Evolutionary conservation across 2,797 vertebrate genomes (phyloP), one percentile per base, ranked within the genome.

Genomic region (Apodemus agrarius): DNA sequence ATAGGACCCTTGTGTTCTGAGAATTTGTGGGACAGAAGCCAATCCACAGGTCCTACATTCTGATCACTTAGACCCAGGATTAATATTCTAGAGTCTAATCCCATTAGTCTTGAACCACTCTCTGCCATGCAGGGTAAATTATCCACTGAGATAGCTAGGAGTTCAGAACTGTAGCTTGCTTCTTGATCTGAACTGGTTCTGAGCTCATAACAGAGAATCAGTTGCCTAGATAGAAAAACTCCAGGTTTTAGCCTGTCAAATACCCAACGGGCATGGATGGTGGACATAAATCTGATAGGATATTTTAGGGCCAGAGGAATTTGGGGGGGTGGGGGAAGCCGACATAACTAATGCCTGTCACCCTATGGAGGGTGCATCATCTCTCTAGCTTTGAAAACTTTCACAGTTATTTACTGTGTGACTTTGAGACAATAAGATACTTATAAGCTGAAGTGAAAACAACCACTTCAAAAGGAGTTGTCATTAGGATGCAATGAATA

Each of bases 291-390:
- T 63, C 22, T 75, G 57, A 26, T 1, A 37, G 3, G 17, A 17
- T 4, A 16, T 24, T 11, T 10, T 2, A 75, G 78, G 13, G 40
- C n/a, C 12, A 14, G 34, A 93, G 21, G 67, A 21, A 21, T 22
- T 37, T 0, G 26, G 37, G 26, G 37, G 6, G 4, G 74, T 43
- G 6, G 46, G 17, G 10, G 12, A 19, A 61, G 19, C 59, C 43
- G 43, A 12, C 6, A 0, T 65, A 11, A 4, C 5, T 0, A 17
- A 26, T 26, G 13, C 19, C 13, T n/a, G 22, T 31, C 13, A 29
- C 12, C 14, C 22, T 81, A 1, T 12, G 40, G 9, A 26, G 52
- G 29, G 8, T 3, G 0, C 4, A 34, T 59, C 43, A 7, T 46
- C 0, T 72, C 72, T 87, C 26, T 61, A 61, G 12, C 61, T 84